Base-by-base conservation (phyloP, 2,113 vertebrate genomes). In the Onychostruthus taczanowskii region DNA sequence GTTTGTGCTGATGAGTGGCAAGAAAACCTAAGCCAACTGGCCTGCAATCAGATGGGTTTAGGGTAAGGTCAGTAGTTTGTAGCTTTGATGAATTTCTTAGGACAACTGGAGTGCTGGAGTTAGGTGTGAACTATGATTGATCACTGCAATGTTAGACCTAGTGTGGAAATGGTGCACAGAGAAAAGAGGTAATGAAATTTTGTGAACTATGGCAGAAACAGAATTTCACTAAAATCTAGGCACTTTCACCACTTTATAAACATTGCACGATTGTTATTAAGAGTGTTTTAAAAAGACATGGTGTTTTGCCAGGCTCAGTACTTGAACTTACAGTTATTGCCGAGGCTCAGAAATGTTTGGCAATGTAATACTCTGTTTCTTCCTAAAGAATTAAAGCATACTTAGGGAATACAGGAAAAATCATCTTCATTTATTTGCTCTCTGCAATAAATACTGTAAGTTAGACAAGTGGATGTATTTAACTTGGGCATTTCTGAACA, bases 11-110 rank as follows among this genome's bases (percentile, higher is more conserved):
- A 99, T 47, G 98, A 98, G 77, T 99, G 99, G 99, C 98, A 97
- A 93, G 98, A 98, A 52, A 93, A 97, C 3, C 95, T 99, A 93
- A 99, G 99, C 90, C 95, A 95, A 13, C 97, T 99, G 97, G 98
- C 99, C 95, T 99, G 99, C 98, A 97, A 93, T 97, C 99, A 99
- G 98, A 99, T 99, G 98, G 99, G 98, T 98, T 99, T 99, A 98
- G 98, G 99, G 98, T 99, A 99, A 99, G 99, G 98, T 99, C 98
- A 99, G 98, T 98, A 98, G 98, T 98, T 98, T 98, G 97, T 98
- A 98, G 98, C 74, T 83, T 47, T 96, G 97, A 87, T 91, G 76
- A 90, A 67, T 95, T 97, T 97, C 89, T 94, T 89, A 95, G 95
- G 72, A 64, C 37, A 67, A 7, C 8, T 35, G 61, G 43, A 44